These are phyloP conservation scores for Nasonovia ribisnigri DNA, from an alignment of 2,888 invertebrate genomes.

Conservation along the genomic window DNA sequence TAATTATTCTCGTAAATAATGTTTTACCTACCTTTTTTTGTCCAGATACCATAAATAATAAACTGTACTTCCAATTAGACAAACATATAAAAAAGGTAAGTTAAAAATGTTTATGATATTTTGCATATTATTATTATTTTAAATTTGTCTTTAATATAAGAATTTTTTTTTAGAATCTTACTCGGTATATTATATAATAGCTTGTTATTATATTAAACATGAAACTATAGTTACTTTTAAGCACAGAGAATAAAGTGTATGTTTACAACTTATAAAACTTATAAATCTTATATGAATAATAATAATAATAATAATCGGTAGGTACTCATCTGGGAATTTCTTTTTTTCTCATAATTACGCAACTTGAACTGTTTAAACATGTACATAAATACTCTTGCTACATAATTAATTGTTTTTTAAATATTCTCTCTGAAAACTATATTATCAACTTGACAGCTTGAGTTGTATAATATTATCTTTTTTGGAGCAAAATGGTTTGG, in stretches of 20 bases:
- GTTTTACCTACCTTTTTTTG: constrained; percentile 32
- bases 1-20: neutral
- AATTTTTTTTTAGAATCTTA: neutral
- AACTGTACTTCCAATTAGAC: neutral
- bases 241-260: neutral
- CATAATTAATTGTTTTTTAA: constrained; percentile 15
- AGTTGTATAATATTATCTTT: neutral
- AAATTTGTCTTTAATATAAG: neutral
- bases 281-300: constrained; percentile 2
- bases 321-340: neutral
- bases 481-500: neutral
- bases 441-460: neutral
- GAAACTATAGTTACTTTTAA: constrained; percentile 38
- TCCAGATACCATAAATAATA: neutral
- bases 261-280: neutral
- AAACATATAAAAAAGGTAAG: neutral
- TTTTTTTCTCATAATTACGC: neutral
- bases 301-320: neutral
- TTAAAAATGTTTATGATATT: neutral
- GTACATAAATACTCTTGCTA: neutral
- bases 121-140: neutral
- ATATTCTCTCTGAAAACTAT: neutral
- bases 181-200: neutral
- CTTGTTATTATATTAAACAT: neutral
- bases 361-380: neutral